Percentiles rank a stretch among this genome's conserved stretches.
Conservation (phyloP, 2,113 vertebrate species). For the Thunnus maccoyii region DNA sequence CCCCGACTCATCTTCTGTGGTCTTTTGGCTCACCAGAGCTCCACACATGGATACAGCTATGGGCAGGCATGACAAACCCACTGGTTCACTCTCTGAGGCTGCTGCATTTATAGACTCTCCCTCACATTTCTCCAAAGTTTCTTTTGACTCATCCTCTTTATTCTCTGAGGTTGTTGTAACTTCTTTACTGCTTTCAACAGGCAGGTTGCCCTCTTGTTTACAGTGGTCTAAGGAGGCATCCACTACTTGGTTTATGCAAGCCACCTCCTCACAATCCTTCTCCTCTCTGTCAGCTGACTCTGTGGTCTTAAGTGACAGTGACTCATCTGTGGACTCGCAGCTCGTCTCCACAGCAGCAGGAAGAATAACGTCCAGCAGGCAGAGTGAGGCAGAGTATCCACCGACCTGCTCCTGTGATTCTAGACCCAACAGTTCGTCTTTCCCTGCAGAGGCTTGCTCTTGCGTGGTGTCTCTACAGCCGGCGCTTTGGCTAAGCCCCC, state of each 20-base stretch:
- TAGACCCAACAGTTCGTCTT: constrained; percentile 37
- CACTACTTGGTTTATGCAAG: constrained; percentile 38
- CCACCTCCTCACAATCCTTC: constrained; percentile 33
- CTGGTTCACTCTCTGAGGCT: constrained; percentile 62
- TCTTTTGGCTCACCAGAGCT: constrained; percentile 77
- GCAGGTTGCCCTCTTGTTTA: constrained; percentile 3
- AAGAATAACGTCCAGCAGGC: constrained; percentile 80
- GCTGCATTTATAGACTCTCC: constrained; percentile 18
- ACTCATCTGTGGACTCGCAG: constrained; percentile 47
- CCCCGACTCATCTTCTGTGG: constrained; percentile 52
- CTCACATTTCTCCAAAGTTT: constrained; percentile 4
- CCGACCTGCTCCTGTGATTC: constrained; percentile 37
- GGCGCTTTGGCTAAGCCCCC: constrained; percentile 15
- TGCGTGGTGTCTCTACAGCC: background rate
- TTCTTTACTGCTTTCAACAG: constrained; percentile 4
- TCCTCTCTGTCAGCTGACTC: constrained; percentile 29
- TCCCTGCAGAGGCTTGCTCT: constrained; percentile 40
- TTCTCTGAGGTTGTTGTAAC: background rate
- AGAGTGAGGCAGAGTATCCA: constrained; percentile 63
- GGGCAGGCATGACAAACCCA: constrained; percentile 84
- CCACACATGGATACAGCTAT: constrained; percentile 85
- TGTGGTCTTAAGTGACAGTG: background rate
- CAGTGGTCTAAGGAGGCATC: constrained; percentile 20
- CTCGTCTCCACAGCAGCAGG: constrained; percentile 72
- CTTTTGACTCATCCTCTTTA: constrained; percentile 24